Evolutionary conservation across 2,888 invertebrate genomes (phyloP), one percentile per base, ranked within the genome.

Genomic region (Mylabris sibirica): DNA sequence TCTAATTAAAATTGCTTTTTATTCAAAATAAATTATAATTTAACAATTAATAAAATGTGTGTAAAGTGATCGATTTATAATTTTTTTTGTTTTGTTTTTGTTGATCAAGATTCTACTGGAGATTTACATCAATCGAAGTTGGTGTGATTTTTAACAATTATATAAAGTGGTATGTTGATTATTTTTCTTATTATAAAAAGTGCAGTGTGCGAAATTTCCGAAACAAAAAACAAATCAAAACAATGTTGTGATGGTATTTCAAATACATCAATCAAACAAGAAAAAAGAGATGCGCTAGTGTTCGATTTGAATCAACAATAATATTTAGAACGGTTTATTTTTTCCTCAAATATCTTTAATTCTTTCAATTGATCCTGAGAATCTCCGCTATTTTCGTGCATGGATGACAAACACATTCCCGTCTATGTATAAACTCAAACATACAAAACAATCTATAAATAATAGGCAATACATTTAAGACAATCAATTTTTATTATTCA

Each of bases 161-260:
- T 24, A 12, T 12, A 53, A 49, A 53, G 69, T 71, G 69, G 66
- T 68, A 66, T 63, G 71, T 71, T 68, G 34, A 53, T 64, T 65
- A 65, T 68, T 66, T 22, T 49, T 20, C 22, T 17, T n/a, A 60
- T 14, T 11, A 38, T 35, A 35, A 20, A 30, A 22, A 35, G 63
- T 63, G 38, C 8, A 63, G 63, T 63, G 53, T 49, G 24, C 26
- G 12, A 63, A n/a, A 38, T 60, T 60, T 17, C 17, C 14, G 9
- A 60, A 35, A 35, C 2, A n/a, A 22, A 30, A 24, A 17, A 20
- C 24, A 35, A 60, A 17, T 30, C n/a, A 30, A 59, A 60, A 34
- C 30, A 30, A 30, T 6, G 30, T 60, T 60, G 60, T 60, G 49
- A 20, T 20, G 11, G 3, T 38, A 6, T n/a, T 5, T 1, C 4